Conservation (phyloP, 2,888 invertebrate genomes). For the Fragum sueziense region DNA sequence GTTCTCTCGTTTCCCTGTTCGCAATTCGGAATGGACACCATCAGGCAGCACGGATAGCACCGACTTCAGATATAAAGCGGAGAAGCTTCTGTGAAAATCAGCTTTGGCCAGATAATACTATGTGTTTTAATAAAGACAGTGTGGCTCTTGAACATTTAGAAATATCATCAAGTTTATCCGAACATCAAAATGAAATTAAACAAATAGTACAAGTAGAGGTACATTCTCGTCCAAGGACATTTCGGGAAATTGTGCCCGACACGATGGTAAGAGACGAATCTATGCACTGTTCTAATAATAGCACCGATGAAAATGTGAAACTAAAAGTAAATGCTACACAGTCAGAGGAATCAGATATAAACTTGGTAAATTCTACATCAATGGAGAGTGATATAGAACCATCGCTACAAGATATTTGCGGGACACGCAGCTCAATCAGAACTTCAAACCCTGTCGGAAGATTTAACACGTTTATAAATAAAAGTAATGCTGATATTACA, state of each 20-base stretch:
- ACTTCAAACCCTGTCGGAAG: too few relatives aligned
- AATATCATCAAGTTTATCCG: not conserved
- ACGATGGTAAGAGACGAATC: not conserved
- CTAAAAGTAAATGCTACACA: not conserved
- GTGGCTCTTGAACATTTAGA: not conserved
- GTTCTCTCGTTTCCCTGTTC: not conserved
- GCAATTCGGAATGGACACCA: slow-evolving; percentile 4
- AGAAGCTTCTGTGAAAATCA: not conserved
- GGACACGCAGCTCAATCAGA: too few relatives aligned
- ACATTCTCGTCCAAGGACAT: not conserved
- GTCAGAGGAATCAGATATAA: not conserved
- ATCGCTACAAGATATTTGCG: too few relatives aligned
- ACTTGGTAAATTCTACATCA: not conserved
- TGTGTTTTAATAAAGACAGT: not conserved
- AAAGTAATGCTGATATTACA: too few relatives aligned
- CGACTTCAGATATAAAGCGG: not conserved
- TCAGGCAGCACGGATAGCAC: not conserved
- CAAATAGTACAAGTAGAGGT: not conserved
- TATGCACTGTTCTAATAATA: not conserved
- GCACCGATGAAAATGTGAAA: not conserved
- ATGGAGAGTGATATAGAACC: not conserved
- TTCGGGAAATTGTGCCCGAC: too few relatives aligned
- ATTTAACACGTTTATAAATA: too few relatives aligned
- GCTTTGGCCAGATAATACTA: not conserved
- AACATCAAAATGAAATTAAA: not conserved